Evolutionary conservation across 2,888 invertebrate species (phyloP), one percentile per base, ranked within the genome.

Genomic region (Pandemis heparana): DNA sequence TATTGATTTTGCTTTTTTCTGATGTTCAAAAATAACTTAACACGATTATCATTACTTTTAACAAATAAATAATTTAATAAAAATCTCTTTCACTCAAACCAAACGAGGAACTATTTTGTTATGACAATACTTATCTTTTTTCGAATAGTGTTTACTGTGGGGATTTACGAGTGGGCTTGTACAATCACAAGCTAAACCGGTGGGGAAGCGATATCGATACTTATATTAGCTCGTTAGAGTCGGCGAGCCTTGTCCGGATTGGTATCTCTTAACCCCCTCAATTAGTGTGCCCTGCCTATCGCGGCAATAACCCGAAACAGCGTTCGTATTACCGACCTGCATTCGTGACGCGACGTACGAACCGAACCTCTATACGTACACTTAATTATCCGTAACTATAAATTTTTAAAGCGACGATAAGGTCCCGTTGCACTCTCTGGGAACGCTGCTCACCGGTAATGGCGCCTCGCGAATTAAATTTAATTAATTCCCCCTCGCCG

Each of bases 311-410:
- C 85, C 86, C 85, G 82, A 84, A 84, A 88, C 85, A 83, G 82
- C 81, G 79, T 78, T 86, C 82, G 80, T 79, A 87, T 80, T 80
- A 77, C 74, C 77, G 73, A 79, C 79, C 83, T 77, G 82, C 82
- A 86, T 84, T 92, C 92, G 91, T 92, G 90, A 91, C 88, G 87
- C 85, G 82, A 85, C 78, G 82, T 84, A 84, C 87, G 80, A 85
- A 85, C 87, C 84, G 86, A 90, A 88, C 86, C 87, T 88, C 84
- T 87, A 64, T 70, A 74, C 65, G 83, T 89, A 87, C 88, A 88
- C 87, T 91, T 92, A 93, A 92, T 92, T 93, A 92, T 89, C 86
- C 87, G 89, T 88, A 89, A 87, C 90, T 87, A 92, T 91, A 92
- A 89, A 92, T 91, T 92, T 92, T 88, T 89, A 90, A 88, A 86